Conservation (phyloP, 2,888 invertebrate genomes). For the Maniola hyperantus region DNA sequence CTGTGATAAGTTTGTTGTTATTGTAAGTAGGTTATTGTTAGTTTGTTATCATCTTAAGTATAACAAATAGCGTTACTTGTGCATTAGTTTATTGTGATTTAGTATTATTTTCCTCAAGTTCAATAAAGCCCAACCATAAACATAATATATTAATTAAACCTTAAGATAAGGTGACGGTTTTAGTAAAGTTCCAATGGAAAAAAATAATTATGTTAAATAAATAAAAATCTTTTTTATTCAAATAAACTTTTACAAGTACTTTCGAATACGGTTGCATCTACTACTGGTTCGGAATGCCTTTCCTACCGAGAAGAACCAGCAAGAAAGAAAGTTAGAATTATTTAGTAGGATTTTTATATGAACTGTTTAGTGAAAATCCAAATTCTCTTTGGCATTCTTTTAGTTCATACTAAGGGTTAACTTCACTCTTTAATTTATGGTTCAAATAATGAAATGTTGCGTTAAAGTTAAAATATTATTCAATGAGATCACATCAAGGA, state of each 20-base stretch:
- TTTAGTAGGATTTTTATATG: background rate
- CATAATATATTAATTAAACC: constrained; percentile 1
- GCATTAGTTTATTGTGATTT: constrained; percentile 2
- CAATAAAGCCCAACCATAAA: background rate
- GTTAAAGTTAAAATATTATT: background rate
- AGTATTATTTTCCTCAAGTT: constrained; percentile 9
- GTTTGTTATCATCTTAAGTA: background rate
- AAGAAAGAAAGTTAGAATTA: background rate
- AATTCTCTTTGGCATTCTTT: background rate
- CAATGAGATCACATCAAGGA: background rate
- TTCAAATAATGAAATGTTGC: background rate
- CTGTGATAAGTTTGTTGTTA: constrained; percentile 17
- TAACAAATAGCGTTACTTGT: background rate
- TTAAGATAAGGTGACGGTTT: background rate
- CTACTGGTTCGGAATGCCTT: too few relatives aligned
- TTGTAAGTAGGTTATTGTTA: constrained; percentile 5
- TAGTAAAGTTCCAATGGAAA: background rate
- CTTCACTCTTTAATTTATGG: background rate
- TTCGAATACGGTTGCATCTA: too few relatives aligned
- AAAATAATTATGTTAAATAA: background rate
- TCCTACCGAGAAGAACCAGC: too few relatives aligned
- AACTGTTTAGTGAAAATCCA: background rate
- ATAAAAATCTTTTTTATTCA: too few relatives aligned
- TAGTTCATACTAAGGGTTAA: too few relatives aligned
- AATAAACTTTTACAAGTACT: too few relatives aligned